Conservation (phyloP, 2,113 vertebrate genomes). For the Ophiodon elongatus region DNA sequence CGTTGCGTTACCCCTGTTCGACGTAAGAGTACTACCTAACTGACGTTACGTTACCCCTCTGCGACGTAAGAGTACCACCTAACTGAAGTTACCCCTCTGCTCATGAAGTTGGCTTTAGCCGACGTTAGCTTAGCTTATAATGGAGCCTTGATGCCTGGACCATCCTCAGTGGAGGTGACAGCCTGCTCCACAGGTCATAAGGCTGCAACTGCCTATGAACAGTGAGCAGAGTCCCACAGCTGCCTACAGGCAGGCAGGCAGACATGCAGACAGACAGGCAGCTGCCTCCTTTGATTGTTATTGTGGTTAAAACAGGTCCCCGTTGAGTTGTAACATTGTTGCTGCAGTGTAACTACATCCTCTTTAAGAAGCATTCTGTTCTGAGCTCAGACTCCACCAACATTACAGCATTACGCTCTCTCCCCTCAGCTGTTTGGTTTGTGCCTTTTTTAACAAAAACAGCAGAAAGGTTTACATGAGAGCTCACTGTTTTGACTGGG, state of each 20-base stretch:
- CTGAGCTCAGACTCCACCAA: not conserved
- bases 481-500: conserved; percentile 91
- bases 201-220: conserved; percentile 14
- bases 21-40: not conserved
- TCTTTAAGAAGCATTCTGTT: not conserved
- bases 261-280: not conserved
- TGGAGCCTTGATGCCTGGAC: conserved; percentile 24
- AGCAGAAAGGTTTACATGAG: conserved; percentile 85
- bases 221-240: conserved; percentile 16
- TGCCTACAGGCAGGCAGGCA: not conserved
- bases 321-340: not conserved
- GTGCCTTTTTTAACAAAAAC: conserved; percentile 86
- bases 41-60: not conserved
- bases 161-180: conserved; percentile 17
- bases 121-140: conserved; percentile 63
- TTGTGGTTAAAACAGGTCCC: conserved; percentile 26
- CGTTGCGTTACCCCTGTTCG: not conserved
- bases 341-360: not conserved
- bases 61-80: not conserved
- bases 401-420: not conserved
- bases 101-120: conserved; percentile 67
- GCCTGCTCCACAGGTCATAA: conserved; percentile 42
- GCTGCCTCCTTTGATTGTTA: conserved; percentile 38
- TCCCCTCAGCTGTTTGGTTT: conserved; percentile 57
- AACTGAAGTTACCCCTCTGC: too few relatives aligned